Percentiles rank a stretch among this genome's conserved stretches.
Conservation (phyloP, 2,797 vertebrate genomes). For the Acanthurus tractus region DNA sequence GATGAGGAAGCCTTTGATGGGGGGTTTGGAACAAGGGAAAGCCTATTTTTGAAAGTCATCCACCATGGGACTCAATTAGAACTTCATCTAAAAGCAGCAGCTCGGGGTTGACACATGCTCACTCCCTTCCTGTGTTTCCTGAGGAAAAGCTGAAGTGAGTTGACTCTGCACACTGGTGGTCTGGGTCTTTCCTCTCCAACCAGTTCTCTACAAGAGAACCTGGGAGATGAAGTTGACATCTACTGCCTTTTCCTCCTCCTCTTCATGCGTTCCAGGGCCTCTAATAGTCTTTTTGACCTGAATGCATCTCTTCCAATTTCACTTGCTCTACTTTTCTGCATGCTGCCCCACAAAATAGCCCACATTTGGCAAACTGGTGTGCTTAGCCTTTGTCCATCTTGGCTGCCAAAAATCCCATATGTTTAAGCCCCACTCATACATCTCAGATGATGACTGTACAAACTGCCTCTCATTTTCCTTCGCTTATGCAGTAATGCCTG, state of each 20-base stretch:
- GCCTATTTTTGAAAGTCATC: constrained; percentile 68
- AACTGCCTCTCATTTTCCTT: constrained; percentile 19
- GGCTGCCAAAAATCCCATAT: constrained; percentile 53
- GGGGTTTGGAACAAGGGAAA: constrained; percentile 46
- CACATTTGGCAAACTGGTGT: constrained; percentile 50
- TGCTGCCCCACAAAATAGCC: constrained; percentile 39
- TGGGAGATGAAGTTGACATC: neutral
- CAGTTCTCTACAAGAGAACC: constrained; percentile 9
- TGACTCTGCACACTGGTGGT: constrained; percentile 6
- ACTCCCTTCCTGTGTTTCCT: constrained; percentile 65
- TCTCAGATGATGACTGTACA: constrained; percentile 38
- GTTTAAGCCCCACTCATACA: constrained; percentile 23
- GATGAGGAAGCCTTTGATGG: constrained; percentile 61
- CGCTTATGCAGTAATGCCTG: constrained; percentile 8
- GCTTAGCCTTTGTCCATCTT: constrained; percentile 46
- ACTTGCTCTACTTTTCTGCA: constrained; percentile 38
- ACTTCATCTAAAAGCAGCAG: constrained; percentile 64
- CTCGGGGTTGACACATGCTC: constrained; percentile 8
- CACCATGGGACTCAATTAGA: constrained; percentile 73
- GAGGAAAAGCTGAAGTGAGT: constrained; percentile 63
- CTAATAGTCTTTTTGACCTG: constrained; percentile 12
- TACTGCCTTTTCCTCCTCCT: neutral
- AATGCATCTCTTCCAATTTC: constrained; percentile 18
- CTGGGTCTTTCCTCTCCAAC: constrained; percentile 20
- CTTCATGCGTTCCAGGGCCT: constrained; percentile 13